Percentiles rank a stretch among this genome's conserved stretches.
Conservation (phyloP, 2,113 vertebrate genomes). For the Corvus cornix region DNA sequence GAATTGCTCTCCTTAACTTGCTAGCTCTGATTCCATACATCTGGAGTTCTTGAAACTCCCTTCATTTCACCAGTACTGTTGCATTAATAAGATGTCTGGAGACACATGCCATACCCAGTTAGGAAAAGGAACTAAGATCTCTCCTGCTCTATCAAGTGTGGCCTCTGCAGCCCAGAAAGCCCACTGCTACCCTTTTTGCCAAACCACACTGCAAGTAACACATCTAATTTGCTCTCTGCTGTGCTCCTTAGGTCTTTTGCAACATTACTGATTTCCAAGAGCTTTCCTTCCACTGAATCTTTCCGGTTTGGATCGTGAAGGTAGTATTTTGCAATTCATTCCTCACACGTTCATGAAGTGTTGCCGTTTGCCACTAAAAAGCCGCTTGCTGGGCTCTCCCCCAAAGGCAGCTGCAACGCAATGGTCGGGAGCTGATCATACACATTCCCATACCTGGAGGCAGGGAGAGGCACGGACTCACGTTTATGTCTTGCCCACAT, state of each 20-base stretch:
- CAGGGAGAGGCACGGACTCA: not conserved
- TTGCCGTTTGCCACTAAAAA: conserved; percentile 30
- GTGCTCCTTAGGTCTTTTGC: conserved; percentile 50
- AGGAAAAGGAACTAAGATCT: conserved; percentile 57
- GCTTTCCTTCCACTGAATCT: conserved; percentile 35
- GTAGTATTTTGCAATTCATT: conserved; percentile 55
- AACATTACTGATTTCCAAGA: conserved; percentile 43
- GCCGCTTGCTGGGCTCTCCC: conserved; percentile 8
- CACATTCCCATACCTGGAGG: not conserved
- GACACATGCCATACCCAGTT: not conserved
- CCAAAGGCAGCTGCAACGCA: not conserved
- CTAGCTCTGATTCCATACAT: not conserved
- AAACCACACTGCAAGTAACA: conserved; percentile 56
- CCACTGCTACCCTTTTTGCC: conserved; percentile 53
- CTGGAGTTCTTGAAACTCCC: not conserved
- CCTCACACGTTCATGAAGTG: not conserved
- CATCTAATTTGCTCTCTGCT: conserved; percentile 52
- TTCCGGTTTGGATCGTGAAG: conserved; percentile 21
- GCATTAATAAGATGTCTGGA: conserved; percentile 46
- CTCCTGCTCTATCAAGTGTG: conserved; percentile 55
- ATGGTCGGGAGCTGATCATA: not conserved
- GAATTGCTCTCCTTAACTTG: not conserved
- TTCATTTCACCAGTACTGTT: not conserved
- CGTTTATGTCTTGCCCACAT: not conserved
- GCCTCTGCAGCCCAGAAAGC: conserved; percentile 48